Evolutionary conservation across 2,113 vertebrate genomes (phyloP).

Genomic region (Tylochromis polylepis): DNA sequence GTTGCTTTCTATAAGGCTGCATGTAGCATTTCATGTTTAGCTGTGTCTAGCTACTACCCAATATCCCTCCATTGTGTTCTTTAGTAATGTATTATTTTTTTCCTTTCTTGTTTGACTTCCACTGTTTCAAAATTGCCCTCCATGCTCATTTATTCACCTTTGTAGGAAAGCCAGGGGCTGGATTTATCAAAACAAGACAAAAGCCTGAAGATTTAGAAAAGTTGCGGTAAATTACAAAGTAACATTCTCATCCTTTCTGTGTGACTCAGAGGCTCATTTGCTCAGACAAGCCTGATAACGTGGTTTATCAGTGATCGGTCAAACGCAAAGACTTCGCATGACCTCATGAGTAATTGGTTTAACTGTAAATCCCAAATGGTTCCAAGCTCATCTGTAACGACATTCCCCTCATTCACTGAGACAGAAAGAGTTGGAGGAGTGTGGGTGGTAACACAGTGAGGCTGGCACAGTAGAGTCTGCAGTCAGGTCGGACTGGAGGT

Average conservation of each 20-base stretch:
- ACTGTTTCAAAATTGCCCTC: not conserved
- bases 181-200: not conserved
- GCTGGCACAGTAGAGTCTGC: slow-evolving; percentile 16
- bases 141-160: not conserved
- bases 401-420: not conserved
- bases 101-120: not conserved
- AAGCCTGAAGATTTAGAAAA: not conserved
- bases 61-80: not conserved
- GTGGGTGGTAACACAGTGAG: not conserved
- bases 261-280: not conserved
- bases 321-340: slow-evolving; percentile 6
- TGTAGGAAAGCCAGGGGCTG: not conserved
- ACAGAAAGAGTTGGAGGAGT: not conserved
- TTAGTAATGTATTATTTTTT: not conserved
- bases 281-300: not conserved
- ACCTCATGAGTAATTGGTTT: slow-evolving; percentile 43
- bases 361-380: slow-evolving; percentile 19
- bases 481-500: not conserved
- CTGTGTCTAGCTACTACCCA: not conserved
- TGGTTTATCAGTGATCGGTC: not conserved
- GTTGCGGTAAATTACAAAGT: not conserved
- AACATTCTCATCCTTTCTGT: not conserved
- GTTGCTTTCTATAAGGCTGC: not conserved
- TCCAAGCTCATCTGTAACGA: not conserved
- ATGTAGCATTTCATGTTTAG: not conserved